Conservation (phyloP, 2,113 vertebrate genomes). For the Tauraco erythrolophus region DNA sequence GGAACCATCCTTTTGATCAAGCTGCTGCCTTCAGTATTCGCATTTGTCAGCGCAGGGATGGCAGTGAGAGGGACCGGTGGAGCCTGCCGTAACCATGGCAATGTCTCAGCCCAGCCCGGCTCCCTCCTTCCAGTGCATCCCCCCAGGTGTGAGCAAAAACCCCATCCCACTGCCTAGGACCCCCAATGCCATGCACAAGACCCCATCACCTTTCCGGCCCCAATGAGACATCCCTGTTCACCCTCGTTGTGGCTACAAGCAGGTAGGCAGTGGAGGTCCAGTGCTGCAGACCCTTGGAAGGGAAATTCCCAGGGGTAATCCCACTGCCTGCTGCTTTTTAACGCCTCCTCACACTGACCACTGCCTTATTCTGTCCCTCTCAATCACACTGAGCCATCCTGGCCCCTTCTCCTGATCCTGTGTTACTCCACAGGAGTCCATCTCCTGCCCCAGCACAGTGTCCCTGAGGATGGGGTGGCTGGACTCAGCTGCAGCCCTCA, state of each 20-base stretch:
- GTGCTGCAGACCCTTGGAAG: background rate
- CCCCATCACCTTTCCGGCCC: background rate
- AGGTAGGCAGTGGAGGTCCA: background rate
- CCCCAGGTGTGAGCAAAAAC: background rate
- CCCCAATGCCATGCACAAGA: background rate
- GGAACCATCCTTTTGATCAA: background rate
- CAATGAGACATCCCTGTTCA: background rate
- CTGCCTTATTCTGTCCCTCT: background rate
- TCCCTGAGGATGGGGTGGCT: background rate
- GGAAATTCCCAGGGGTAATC: background rate
- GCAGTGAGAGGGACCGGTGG: background rate
- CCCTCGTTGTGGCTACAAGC: rapidly evolving
- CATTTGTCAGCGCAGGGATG: background rate
- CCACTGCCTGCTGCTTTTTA: background rate
- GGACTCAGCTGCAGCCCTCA: background rate
- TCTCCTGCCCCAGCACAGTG: background rate
- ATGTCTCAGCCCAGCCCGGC: background rate
- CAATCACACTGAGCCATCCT: background rate
- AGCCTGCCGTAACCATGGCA: background rate
- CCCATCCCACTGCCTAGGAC: background rate
- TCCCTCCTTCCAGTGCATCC: background rate
- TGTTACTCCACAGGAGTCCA: background rate
- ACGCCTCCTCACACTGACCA: background rate
- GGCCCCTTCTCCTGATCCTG: background rate
- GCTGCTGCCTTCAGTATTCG: background rate